These are phyloP conservation scores for Ennomos erosarius DNA, from an alignment of 2,888 invertebrate species.

Conservation along the genomic window DNA sequence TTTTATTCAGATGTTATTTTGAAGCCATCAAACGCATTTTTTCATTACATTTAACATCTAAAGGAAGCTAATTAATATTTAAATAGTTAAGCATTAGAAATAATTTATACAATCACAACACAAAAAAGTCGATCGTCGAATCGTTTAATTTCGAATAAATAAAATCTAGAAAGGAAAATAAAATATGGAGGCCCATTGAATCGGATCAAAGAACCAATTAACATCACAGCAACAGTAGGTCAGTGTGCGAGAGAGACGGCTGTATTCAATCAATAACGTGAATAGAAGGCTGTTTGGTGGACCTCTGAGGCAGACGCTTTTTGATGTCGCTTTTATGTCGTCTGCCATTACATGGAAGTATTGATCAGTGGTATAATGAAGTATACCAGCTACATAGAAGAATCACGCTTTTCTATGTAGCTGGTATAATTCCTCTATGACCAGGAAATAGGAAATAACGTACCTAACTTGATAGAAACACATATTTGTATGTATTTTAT, in stretches of 20 bases:
- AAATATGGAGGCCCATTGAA: slow-evolving; percentile 44
- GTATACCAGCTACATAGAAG: too few species aligned
- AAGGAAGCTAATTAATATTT: slow-evolving; percentile 3
- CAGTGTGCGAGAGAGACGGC: slow-evolving; percentile 36
- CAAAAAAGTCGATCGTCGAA: slow-evolving; percentile 14
- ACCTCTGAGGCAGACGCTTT: slow-evolving; percentile 24
- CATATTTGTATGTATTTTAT: too few species aligned
- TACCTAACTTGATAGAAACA: too few species aligned
- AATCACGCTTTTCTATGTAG: too few species aligned
- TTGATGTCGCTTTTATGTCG: slow-evolving; percentile 26
- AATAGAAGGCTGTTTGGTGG: slow-evolving; percentile 33
- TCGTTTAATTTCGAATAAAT: slow-evolving; percentile 17
- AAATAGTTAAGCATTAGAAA: background rate
- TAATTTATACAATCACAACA: background rate
- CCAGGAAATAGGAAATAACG: too few species aligned
- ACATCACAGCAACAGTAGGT: slow-evolving; percentile 35
- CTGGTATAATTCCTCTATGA: too few species aligned
- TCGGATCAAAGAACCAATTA: slow-evolving; percentile 49
- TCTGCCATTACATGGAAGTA: slow-evolving; percentile 14
- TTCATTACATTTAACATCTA: background rate
- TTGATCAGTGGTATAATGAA: background rate
- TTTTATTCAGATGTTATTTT: too few species aligned
- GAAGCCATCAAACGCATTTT: too few species aligned
- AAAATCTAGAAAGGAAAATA: slow-evolving; percentile 33
- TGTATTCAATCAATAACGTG: slow-evolving; percentile 37